Base-by-base conservation (phyloP, 37 sponge, comb jelly and placozoan species). In the Beroe ovata region DNA sequence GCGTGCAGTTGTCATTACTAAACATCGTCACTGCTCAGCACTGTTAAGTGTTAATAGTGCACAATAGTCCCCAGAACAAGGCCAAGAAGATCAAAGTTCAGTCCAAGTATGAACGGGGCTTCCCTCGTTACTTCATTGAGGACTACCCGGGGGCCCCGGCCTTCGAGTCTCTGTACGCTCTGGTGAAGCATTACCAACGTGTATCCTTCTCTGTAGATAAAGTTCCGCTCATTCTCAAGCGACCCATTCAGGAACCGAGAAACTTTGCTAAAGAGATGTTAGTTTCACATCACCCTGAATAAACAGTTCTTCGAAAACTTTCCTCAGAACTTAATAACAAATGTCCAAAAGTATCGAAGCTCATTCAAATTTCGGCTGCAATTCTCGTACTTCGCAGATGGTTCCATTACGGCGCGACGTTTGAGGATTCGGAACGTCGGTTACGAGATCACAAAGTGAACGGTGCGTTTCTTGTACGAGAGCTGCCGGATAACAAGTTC, bases 391-490 rank as follows among this genome's bases (percentile, higher is more conserved):
- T 30, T 64, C 16, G 6, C 26, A 60, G 60, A 29, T 89, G 63
- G 89, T 89, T 89, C 60, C 64, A 89, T 29, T 36, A 36, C 39
- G 89, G 29, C 95, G 99, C 84, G 18, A 77, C 84, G 54, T 77
- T 77, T 20, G 72, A 91, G 16, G 94, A 92, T 60, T 95, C 96
- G 0, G 93, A 93, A 92, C 47, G 92, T 19, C 64, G 94, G 30
- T 92, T 98, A 36, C 39, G 88, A n/a, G 91, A 94, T 33, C 92
- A 94, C 60, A 90, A 77, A 32, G 92, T 91, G 8, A 93, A 98
- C 36, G 99, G 99, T 38, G 96, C 99, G 33, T 98, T 95, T 88
- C 93, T 98, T 8, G 93, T 98, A 8, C 89, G 99, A 34, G 96
- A 95, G 61, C 54, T 32, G 25, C 84, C 84, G 1, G 84, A 39